phyloP scores from a whole-genome alignment of 2,888 invertebrate genomes.

The Metalampra italica region DNA sequence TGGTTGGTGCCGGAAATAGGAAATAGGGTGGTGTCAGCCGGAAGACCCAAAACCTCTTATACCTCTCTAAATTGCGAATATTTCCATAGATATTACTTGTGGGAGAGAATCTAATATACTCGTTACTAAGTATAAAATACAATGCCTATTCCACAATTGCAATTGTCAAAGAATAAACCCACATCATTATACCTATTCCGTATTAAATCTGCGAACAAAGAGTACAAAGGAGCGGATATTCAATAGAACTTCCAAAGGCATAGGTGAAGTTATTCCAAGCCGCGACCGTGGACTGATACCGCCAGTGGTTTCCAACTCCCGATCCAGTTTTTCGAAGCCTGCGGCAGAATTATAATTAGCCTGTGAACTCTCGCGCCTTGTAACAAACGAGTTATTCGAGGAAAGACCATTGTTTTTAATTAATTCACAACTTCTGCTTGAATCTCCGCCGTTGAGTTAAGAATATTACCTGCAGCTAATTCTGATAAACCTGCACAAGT shows the following conservation, averaged over 20 bases:
- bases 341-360: constrained; percentile 54
- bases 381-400: constrained; percentile 36
- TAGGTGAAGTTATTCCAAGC: constrained; percentile 25
- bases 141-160: too few species aligned
- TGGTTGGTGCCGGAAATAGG: too few species aligned
- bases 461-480: constrained; percentile 46
- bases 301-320: constrained; percentile 20
- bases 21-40: too few species aligned
- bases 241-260: neutral
- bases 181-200: too few species aligned
- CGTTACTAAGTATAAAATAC: too few species aligned
- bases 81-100: too few species aligned
- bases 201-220: neutral
- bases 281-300: constrained; percentile 21
- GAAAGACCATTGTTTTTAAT: constrained; percentile 55
- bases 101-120: too few species aligned
- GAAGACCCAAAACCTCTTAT: too few species aligned
- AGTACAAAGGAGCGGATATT: neutral
- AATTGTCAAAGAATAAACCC: too few species aligned
- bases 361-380: constrained; percentile 25
- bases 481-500: constrained; percentile 22
- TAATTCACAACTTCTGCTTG: constrained; percentile 40
- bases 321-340: constrained; percentile 27
- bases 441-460: constrained; percentile 26
- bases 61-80: too few species aligned